Evolutionary conservation across 2,113 vertebrate genomes (phyloP).

Genomic region (Pipra filicauda): DNA sequence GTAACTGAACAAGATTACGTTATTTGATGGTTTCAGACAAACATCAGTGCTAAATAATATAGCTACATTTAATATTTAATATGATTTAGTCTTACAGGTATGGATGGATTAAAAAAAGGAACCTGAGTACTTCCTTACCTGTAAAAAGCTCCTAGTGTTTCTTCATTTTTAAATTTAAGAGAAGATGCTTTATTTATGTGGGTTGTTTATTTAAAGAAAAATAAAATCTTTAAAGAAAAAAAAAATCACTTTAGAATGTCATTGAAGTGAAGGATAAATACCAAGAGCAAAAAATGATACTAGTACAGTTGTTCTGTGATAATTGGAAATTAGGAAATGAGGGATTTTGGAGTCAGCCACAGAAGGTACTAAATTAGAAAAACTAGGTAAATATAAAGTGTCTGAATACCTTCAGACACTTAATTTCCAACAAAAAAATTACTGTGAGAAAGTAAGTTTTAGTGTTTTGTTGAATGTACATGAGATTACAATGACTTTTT

Average conservation of each 20-base stretch:
- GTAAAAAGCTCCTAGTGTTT: not conserved
- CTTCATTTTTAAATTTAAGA: not conserved
- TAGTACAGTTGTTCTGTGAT: not conserved
- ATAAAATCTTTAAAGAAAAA: not conserved
- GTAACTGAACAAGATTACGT: not conserved
- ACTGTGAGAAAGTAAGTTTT: not conserved
- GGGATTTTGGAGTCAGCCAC: not conserved
- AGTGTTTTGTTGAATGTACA: not conserved
- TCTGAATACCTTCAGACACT: not conserved
- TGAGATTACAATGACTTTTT: not conserved
- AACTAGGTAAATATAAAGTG: not conserved
- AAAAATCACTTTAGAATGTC: not conserved
- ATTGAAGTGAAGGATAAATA: not conserved
- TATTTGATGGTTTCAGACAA: conserved; percentile 11
- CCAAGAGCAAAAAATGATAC: not conserved
- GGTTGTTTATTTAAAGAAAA: not conserved
- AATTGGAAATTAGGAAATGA: not conserved
- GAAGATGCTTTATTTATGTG: not conserved
- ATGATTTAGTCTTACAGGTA: not conserved
- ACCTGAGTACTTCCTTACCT: not conserved
- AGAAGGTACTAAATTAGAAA: not conserved
- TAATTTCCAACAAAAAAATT: not conserved
- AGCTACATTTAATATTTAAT: not conserved
- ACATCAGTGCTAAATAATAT: not conserved
- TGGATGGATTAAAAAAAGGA: not conserved